Evolutionary conservation across 2,797 vertebrate genomes (phyloP), one percentile per base, ranked within the genome.

Genomic region (Hydrolagus colliei): DNA sequence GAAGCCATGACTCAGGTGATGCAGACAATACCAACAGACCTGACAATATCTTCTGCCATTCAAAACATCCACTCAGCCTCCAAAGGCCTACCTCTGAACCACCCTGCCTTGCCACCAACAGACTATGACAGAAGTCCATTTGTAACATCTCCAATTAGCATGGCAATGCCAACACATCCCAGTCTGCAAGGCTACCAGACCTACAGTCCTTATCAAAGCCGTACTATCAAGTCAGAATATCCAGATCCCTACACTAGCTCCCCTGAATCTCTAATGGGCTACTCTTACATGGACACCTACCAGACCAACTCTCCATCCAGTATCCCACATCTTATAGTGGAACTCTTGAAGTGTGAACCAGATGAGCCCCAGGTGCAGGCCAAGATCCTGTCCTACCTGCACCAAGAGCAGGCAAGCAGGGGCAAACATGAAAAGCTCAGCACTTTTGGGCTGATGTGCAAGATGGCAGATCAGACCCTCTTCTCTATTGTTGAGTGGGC

Each of bases 401-500:
- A 99, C 92, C 97, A 99, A 90, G 98, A 99, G 88, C 97, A 99
- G 92, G 96, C 96, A 52, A 96, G 94, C 90, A 94, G 97, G 82
- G 93, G 96, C 92, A 98, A 97, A 88, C 97, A 98, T 0, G 98
- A 99, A 89, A 97, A 97, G 92, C 96, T 99, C 92, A 97, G 97
- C 92, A 98, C 97, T 0, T 99, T 99, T 52, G 98, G 97, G 87
- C 96, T 99, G 86, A 97, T 99, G 97, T 99, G 97, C 91, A 98
- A 98, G 94, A 99, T 99, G 98, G 98, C 97, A 0, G 97, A 99
- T 92, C 98, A 99, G 92, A 99, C 97, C 0, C 96, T 99, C 87
- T 99, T 99, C 95, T 97, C 97, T 90, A 99, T 99, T 32, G 98
- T 99, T 6, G 98, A 99, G 90, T 99, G 98, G 98, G 98, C 98